A percentile compares a stretch with the other conserved stretches of the same genome.
Evolutionary conservation across 2,113 vertebrate species (phyloP).

Genomic region (Oophaga pumilio): DNA sequence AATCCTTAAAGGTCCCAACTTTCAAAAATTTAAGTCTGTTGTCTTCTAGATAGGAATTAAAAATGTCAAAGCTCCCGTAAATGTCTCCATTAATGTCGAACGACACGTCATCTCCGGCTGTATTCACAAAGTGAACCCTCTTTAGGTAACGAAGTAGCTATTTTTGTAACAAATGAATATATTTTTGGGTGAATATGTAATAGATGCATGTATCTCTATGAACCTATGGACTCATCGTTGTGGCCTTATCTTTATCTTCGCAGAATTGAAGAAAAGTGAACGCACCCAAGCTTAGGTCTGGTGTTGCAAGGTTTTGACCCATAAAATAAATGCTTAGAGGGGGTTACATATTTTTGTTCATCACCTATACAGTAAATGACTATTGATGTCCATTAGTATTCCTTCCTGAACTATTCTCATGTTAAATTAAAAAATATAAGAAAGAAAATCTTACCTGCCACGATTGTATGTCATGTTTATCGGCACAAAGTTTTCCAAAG

Average conservation of each 20-base stretch:
- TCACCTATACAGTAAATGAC: too few species aligned
- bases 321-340: too few species aligned
- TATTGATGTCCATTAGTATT: too few species aligned
- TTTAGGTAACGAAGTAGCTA: conserved; percentile 39
- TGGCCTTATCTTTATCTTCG: too few species aligned
- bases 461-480: conserved; percentile 1
- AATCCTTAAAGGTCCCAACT: conserved; percentile 67
- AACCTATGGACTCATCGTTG: background rate
- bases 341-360: too few species aligned
- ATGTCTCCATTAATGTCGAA: conserved; percentile 37
- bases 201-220: background rate
- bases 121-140: conserved; percentile 36
- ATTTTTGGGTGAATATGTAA: background rate
- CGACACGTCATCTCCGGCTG: conserved; percentile 8
- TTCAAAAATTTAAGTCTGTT: conserved; percentile 62
- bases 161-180: background rate
- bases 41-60: conserved; percentile 69
- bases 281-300: too few species aligned
- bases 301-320: too few species aligned
- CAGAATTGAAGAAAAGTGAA: too few species aligned
- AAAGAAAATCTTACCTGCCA: conserved; percentile 24
- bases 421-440: too few species aligned
- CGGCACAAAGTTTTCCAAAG: background rate
- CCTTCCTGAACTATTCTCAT: too few species aligned
- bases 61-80: conserved; percentile 25